Conservation (phyloP, 2,113 vertebrate species). For the Actinemys pallida region DNA sequence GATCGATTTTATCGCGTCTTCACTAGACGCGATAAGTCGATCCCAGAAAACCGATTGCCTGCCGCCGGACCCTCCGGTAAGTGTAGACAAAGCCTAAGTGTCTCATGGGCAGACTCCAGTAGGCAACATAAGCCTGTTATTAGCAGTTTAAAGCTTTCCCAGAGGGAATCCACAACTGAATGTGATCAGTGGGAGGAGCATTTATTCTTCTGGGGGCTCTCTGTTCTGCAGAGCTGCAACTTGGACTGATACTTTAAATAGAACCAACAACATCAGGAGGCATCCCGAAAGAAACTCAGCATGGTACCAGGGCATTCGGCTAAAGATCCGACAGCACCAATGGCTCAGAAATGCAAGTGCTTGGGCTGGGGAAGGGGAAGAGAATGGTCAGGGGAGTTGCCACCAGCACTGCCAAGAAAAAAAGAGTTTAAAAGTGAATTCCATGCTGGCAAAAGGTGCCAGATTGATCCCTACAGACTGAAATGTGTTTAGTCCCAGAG, state of each 20-base stretch:
- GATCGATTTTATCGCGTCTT: too few species aligned
- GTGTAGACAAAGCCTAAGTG: too few species aligned
- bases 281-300: background rate
- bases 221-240: background rate
- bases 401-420: background rate
- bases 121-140: background rate
- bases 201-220: background rate
- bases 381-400: background rate
- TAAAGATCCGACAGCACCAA: rapidly evolving
- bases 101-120: background rate
- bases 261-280: background rate
- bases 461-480: background rate
- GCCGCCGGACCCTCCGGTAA: too few species aligned
- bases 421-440: background rate
- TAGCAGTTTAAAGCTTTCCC: background rate
- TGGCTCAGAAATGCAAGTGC: background rate
- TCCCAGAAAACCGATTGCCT: too few species aligned
- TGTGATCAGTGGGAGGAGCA: background rate
- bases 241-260: background rate
- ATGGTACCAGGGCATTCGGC: background rate
- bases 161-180: background rate
- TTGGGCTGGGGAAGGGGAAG: background rate
- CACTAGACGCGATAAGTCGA: too few species aligned
- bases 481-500: background rate
- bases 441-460: background rate